Evolutionary conservation across 2,888 invertebrate species (phyloP).

Genomic region (Microplitis deprimator): DNA sequence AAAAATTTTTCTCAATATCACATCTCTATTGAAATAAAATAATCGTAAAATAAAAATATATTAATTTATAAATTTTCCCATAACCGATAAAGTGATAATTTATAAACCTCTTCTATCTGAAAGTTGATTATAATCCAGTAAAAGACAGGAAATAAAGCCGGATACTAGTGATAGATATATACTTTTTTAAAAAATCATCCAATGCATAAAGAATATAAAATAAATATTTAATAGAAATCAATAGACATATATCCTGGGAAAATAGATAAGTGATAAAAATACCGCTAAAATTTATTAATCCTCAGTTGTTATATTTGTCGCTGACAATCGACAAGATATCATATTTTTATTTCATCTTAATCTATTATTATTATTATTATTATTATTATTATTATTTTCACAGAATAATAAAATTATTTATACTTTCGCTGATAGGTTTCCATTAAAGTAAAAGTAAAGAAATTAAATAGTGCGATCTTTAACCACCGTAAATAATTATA

Average conservation of each 20-base stretch:
- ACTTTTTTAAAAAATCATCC: not conserved
- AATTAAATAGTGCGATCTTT: slow-evolving; percentile 7
- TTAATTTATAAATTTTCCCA: not conserved
- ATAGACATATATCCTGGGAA: not conserved
- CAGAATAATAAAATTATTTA: slow-evolving; percentile 10
- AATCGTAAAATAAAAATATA: not conserved
- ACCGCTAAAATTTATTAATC: no score
- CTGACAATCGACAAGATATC: no score
- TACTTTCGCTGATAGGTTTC: not conserved
- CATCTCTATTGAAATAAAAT: no score
- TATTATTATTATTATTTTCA: no score
- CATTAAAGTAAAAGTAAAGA: not conserved
- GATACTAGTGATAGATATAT: slow-evolving; percentile 9
- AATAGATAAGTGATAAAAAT: no score
- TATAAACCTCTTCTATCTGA: slow-evolving; percentile 8
- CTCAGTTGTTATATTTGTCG: no score
- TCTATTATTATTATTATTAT: no score
- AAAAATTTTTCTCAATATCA: no score
- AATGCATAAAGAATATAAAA: not conserved
- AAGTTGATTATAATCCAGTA: slow-evolving; percentile 13
- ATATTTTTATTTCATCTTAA: no score
- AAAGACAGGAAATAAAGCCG: slow-evolving; percentile 10
- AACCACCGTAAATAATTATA: slow-evolving; percentile 4
- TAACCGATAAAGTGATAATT: no score
- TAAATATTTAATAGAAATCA: slow-evolving; percentile 1